Percentiles rank a stretch among this genome's conserved stretches.
Evolutionary conservation across 2,113 vertebrate genomes (phyloP).

Genomic region (Cyprinus carpio): DNA sequence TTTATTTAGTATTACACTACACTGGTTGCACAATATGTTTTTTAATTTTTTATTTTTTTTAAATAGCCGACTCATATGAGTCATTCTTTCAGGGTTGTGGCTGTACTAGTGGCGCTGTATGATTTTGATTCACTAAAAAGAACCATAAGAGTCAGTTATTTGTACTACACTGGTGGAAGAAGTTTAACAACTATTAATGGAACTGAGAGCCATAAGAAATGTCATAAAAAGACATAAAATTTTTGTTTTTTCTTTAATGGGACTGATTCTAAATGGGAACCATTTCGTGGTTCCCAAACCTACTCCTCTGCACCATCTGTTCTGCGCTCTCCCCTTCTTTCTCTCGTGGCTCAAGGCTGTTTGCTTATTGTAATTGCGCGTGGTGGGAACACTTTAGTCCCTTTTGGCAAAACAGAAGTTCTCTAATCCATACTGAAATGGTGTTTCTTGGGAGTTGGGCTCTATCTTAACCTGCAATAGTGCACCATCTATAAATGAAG

Average conservation of each 20-base stretch:
- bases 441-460: constrained; percentile 59
- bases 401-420: constrained; percentile 70
- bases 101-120: no score
- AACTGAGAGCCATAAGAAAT: neutral
- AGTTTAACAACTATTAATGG: neutral
- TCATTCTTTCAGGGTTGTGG: no score
- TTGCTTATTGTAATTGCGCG: constrained; percentile 86
- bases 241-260: neutral
- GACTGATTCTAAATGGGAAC: neutral
- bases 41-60: rapidly evolving
- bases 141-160: neutral
- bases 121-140: neutral
- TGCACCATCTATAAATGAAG: constrained; percentile 50
- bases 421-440: constrained; percentile 83
- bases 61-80: no score
- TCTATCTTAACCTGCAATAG: constrained; percentile 63
- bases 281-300: neutral
- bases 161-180: neutral
- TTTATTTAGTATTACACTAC: no score
- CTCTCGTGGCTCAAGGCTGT: constrained; percentile 78
- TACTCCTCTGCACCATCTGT: constrained; percentile 36
- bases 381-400: constrained; percentile 67
- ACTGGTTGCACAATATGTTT: no score
- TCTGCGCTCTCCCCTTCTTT: constrained; percentile 37
- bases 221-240: neutral